These are phyloP conservation scores for Pseudanteris insignis DNA, from an alignment of 2,888 invertebrate genomes.

Conservation along the genomic window DNA sequence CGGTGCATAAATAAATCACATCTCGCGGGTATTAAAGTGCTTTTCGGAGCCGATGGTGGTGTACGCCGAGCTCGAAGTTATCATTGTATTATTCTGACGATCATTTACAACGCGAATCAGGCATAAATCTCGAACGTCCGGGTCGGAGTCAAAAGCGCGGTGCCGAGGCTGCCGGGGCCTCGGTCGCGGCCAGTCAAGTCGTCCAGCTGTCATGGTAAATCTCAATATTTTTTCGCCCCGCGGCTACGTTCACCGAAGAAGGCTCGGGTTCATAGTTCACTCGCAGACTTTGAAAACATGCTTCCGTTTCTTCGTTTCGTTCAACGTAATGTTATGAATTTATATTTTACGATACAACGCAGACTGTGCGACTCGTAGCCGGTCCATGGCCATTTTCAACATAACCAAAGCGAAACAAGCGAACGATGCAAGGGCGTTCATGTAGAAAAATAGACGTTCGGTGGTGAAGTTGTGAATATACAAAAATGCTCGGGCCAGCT, in stretches of 20 bases:
- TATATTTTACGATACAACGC: slow-evolving; percentile 28
- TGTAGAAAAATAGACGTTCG: no score
- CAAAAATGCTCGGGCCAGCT: no score
- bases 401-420: no score
- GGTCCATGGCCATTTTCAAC: no score
- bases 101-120: slow-evolving; percentile 46
- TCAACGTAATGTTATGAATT: slow-evolving; percentile 31
- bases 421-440: no score
- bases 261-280: slow-evolving; percentile 43
- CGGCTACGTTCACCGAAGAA: slow-evolving; percentile 42
- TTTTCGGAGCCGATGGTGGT: slow-evolving; percentile 26
- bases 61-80: no score
- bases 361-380: slow-evolving; percentile 8
- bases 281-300: slow-evolving; percentile 30
- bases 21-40: slow-evolving; percentile 39
- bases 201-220: slow-evolving; percentile 53
- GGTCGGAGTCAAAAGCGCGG: slow-evolving; percentile 47
- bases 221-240: slow-evolving; percentile 50
- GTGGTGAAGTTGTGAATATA: no score
- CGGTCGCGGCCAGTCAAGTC: slow-evolving; percentile 46
- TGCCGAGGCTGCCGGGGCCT: slow-evolving; percentile 29
- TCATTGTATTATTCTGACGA: slow-evolving; percentile 41
- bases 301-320: slow-evolving; percentile 42
- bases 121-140: slow-evolving; percentile 46
- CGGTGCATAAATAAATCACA: slow-evolving; percentile 37